A percentile compares a stretch with the other conserved stretches of the same genome.
phyloP scores from a whole-genome alignment of 2,888 invertebrate species.

The Mamestra brassicae region DNA sequence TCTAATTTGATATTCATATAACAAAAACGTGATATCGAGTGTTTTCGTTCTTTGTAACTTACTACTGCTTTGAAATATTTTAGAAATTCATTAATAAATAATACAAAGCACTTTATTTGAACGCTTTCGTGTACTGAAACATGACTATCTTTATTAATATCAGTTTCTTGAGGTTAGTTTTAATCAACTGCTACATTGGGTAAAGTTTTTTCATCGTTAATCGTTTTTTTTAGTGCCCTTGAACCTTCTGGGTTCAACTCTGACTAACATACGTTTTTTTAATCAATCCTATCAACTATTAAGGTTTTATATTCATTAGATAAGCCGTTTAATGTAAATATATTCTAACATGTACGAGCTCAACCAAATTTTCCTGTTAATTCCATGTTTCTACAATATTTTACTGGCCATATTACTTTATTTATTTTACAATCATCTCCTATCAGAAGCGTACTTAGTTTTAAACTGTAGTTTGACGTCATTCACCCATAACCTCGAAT shows the following conservation, averaged over 20 bases:
- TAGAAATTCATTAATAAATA: slow-evolving; percentile 21
- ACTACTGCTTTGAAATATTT: slow-evolving; percentile 18
- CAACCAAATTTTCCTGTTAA: slow-evolving; percentile 3
- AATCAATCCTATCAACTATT: background rate
- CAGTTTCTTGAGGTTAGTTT: background rate
- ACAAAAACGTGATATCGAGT: slow-evolving; percentile 38
- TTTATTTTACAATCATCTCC: slow-evolving; percentile 12
- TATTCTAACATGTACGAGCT: background rate
- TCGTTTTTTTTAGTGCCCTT: background rate
- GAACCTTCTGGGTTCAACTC: slow-evolving; percentile 28
- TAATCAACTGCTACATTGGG: background rate
- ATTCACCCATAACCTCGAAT: slow-evolving; percentile 61
- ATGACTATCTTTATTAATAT: background rate
- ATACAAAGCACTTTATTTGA: background rate
- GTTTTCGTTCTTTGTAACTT: slow-evolving; percentile 23
- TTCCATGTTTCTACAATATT: background rate
- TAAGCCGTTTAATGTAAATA: background rate
- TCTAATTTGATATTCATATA: slow-evolving; percentile 52
- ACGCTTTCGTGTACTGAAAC: slow-evolving; percentile 6
- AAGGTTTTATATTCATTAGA: slow-evolving; percentile 10
- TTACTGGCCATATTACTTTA: slow-evolving; percentile 13
- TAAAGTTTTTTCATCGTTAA: background rate
- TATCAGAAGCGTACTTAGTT: slow-evolving; percentile 29
- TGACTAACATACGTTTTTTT: slow-evolving; percentile 12
- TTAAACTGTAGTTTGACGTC: slow-evolving; percentile 50